Evolutionary conservation across 1,140 invertebrate species (phyloP).

Genomic region (Monomorium pharaonis): DNA sequence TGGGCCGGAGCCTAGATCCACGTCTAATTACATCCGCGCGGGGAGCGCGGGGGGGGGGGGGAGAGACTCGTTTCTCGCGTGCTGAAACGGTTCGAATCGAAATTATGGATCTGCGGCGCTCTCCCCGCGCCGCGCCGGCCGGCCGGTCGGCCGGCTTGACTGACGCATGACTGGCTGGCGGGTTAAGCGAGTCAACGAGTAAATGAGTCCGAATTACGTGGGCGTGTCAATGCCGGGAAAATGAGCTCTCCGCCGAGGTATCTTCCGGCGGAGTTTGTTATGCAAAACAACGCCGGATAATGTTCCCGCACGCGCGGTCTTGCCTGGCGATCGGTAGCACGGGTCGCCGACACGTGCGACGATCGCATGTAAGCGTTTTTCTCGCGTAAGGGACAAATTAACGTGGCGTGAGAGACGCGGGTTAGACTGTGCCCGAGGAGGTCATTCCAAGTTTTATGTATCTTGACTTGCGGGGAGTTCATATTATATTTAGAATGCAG

Average conservation of each 20-base stretch:
- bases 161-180: constrained; percentile 74
- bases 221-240: constrained; percentile 82
- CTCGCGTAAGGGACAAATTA: not conserved
- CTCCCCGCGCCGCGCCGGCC: no score
- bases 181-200: constrained; percentile 81
- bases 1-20: constrained; percentile 65
- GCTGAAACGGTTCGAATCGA: constrained; percentile 72
- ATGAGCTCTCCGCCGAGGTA: constrained; percentile 77
- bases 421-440: not conserved
- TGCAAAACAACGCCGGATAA: constrained; percentile 70
- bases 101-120: constrained; percentile 78
- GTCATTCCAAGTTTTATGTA: not conserved
- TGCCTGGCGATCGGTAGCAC: constrained; percentile 18
- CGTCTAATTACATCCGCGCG: constrained; percentile 69
- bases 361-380: not conserved
- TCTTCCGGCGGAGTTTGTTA: constrained; percentile 70
- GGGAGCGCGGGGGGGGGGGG: constrained; percentile 57
- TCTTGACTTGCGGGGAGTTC: not conserved
- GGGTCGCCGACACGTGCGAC: constrained; percentile 45
- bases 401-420: not conserved
- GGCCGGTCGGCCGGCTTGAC: constrained; percentile 67
- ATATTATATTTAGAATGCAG: not conserved
- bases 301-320: constrained; percentile 27
- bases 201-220: constrained; percentile 84
- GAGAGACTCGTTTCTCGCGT: constrained; percentile 81